Evolutionary conservation across 2,888 invertebrate species (phyloP), one percentile per base, ranked within the genome.

Genomic region (Drosophila pseudotalamancana): DNA sequence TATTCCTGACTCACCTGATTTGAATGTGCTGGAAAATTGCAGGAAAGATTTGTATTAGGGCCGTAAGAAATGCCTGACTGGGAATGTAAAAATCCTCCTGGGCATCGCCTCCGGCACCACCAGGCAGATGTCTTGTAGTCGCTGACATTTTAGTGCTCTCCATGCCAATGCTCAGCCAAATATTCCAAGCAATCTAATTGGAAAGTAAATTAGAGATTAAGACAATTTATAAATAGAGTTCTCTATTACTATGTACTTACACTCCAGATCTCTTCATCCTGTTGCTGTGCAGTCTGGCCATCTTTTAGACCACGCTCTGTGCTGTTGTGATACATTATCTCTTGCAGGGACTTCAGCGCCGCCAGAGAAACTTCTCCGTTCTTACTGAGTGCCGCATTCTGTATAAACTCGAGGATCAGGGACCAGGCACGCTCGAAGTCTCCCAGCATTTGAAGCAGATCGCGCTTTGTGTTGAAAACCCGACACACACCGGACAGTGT

Each of bases 301-400:
- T 87, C 90, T 91, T 59, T 93, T 91, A 39, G 86, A 0, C 69
- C 86, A 1, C 67, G 40, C 14, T 78, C 79, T 6, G 79, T 68
- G 35, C 87, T 74, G 87, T 94, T 94, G 81, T 94, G 94, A 40
- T 95, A 95, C 76, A 99, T 93, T 77, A 99, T 97, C 91, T 99
- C 99, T 92, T 99, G 99, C 91, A 99, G 97, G 11, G 98, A 98
- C 92, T 99, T 98, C 6, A 99, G 92, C 0, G 99, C 98, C 2
- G 99, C 98, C 78, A 99, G 93, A 0, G 99, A 98, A 1, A 97
- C 97, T 93, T 99, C 99, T 59, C 97, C 97, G 91, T 98, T 99
- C 90, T 96, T 96, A 86, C 96, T 95, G 43, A 97, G 92, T 0
- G 99, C 98, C 12, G 97, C 96, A 91, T 97, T 96, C 85, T 98